Evolutionary conservation across 2,888 invertebrate genomes (phyloP), one percentile per base, ranked within the genome.

Genomic region (Cantharis rustica): DNA sequence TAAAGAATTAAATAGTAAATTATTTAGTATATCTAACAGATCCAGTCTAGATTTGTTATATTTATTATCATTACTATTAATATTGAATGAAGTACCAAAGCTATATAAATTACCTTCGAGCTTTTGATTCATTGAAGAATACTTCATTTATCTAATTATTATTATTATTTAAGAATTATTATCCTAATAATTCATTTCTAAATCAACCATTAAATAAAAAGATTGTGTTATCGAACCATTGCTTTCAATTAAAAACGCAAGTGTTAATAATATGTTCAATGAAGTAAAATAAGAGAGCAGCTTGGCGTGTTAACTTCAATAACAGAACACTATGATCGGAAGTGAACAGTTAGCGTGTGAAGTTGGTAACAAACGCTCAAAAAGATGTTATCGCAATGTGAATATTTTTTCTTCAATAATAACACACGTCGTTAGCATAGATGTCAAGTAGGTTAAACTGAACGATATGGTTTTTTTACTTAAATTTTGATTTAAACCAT

Each of bases 281-380:
- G 26, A 17, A 23, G 61, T 23, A 71, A 69, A 75, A 75, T 66
- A 66, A 71, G 61, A 61, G 75, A 71, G 75, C 20, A 23, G 61
- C 11, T 77, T 79, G 78, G 81, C 82, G 80, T 83, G 81, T 77
- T 79, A 79, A 81, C 79, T 81, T 69, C 70, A 31, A 75, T 82
- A 76, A 76, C 73, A 71, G 76, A 72, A 79, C 76, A 82, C 13
- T 47, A n/a, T 47, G 47, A 47, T 47, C 47, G 81, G 83, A 84
- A 84, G 83, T 82, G 81, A 81, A 78, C 80, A 82, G 83, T 84
- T 84, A 82, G 81, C 83, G 78, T 81, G 82, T 78, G 80, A 78
- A 78, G 77, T 47, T 78, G 81, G 78, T 81, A 82, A 78, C 80
- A 76, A 79, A 74, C 79, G 79, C 79, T 81, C 81, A 47, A 77